Percentiles rank a stretch among this genome's conserved stretches.
Conservation (phyloP, 2,888 invertebrate genomes). For the Cabera pusaria region DNA sequence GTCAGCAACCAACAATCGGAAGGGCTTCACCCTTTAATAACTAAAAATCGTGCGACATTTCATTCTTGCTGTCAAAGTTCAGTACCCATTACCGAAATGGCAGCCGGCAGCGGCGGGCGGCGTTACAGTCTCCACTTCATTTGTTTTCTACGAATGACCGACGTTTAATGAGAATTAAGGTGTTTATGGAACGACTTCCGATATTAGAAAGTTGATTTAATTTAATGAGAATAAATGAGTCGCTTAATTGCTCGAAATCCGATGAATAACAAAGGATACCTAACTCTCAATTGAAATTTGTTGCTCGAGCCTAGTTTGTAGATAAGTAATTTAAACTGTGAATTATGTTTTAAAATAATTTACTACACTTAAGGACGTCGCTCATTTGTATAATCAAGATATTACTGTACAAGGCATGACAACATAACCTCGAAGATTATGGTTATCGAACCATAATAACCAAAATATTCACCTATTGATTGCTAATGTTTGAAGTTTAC, state of each 20-base stretch:
- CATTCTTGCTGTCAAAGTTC: conserved; percentile 76
- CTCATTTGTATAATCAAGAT: too few relatives aligned
- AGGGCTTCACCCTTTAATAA: conserved; percentile 60
- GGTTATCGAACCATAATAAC: too few relatives aligned
- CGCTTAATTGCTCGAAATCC: conserved; percentile 50
- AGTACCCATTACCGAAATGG: conserved; percentile 64
- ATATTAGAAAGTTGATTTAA: conserved; percentile 65
- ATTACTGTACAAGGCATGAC: too few relatives aligned
- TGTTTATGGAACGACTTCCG: conserved; percentile 67
- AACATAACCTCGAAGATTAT: too few relatives aligned
- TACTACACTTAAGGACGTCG: too few relatives aligned
- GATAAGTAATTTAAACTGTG: too few relatives aligned
- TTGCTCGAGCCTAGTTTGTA: too few relatives aligned
- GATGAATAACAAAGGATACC: conserved; percentile 48
- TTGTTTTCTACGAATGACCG: conserved; percentile 75
- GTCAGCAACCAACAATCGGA: conserved; percentile 32
- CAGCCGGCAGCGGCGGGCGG: conserved; percentile 55
- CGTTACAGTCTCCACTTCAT: conserved; percentile 60
- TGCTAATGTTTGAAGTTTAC: too few relatives aligned
- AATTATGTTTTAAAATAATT: too few relatives aligned
- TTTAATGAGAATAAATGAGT: conserved; percentile 61
- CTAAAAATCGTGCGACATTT: conserved; percentile 80
- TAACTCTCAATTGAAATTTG: conserved; percentile 27
- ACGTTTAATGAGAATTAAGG: conserved; percentile 73
- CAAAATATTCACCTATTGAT: too few relatives aligned